These are phyloP conservation scores for Phytoseiulus persimilis DNA, from an alignment of 2,888 invertebrate genomes.

Conservation along the genomic window DNA sequence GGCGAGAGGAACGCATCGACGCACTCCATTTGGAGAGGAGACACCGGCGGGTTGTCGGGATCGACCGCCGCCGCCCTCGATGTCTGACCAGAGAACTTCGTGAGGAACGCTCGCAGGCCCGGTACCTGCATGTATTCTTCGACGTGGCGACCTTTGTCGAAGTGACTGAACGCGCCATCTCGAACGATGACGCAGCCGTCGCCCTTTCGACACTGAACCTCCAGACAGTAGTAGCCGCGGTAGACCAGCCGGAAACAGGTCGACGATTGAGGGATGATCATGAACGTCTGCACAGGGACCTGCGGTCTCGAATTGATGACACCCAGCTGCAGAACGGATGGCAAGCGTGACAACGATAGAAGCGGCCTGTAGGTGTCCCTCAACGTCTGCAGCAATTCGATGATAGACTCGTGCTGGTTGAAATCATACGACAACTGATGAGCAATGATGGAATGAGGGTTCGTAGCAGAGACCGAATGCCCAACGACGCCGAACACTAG, in stretches of 20 bases:
- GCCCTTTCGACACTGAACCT: slow-evolving; percentile 64
- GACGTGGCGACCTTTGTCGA: slow-evolving; percentile 78
- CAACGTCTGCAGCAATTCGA: slow-evolving; percentile 67
- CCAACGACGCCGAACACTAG: slow-evolving; percentile 54
- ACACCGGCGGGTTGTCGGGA: slow-evolving; percentile 93
- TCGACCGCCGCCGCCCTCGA: slow-evolving; percentile 54
- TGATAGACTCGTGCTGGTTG: slow-evolving; percentile 65
- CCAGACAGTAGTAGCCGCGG: slow-evolving; percentile 65
- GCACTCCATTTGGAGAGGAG: slow-evolving; percentile 66
- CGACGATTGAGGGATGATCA: slow-evolving; percentile 72
- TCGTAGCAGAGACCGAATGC: slow-evolving; percentile 57
- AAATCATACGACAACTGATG: slow-evolving; percentile 81
- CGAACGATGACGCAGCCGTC: slow-evolving; percentile 77
- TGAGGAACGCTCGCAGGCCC: slow-evolving; percentile 75
- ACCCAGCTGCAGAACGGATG: slow-evolving; percentile 76
- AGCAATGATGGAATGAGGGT: slow-evolving; percentile 78
- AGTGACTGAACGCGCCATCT: slow-evolving; percentile 87
- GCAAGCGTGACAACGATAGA: slow-evolving; percentile 76
- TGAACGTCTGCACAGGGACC: slow-evolving; percentile 74
- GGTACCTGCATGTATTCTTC: slow-evolving; percentile 87
- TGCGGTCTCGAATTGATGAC: slow-evolving; percentile 63
- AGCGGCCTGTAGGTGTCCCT: slow-evolving; percentile 84
- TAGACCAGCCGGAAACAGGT: slow-evolving; percentile 75
- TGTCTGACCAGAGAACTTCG: slow-evolving; percentile 79
- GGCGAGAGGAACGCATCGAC: slow-evolving; percentile 51